Evolutionary conservation across 2,113 vertebrate species (phyloP).

Genomic region (Tangachromis dhanisi): DNA sequence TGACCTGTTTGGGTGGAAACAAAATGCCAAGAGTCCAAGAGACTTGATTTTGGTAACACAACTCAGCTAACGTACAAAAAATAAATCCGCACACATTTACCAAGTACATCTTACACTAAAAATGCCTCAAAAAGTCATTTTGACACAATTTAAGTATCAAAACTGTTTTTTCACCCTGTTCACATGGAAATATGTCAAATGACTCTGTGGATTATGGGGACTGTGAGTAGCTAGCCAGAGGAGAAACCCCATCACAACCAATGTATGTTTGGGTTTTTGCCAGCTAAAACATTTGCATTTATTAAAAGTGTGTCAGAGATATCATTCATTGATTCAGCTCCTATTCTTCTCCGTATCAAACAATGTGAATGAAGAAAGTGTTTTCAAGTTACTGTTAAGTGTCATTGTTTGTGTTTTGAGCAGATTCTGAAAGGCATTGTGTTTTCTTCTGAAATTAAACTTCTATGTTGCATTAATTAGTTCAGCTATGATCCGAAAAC

Average conservation of each 20-base stretch:
- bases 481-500: background rate
- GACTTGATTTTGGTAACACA: background rate
- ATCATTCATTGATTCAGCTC: background rate
- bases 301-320: background rate
- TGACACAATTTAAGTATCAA: background rate
- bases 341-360: background rate
- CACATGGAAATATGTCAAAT: background rate
- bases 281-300: background rate
- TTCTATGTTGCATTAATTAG: background rate
- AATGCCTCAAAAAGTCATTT: background rate
- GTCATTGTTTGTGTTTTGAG: background rate
- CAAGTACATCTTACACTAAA: background rate
- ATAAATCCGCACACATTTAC: background rate
- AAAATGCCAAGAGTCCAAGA: background rate
- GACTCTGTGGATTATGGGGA: background rate
- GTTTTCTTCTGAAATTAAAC: background rate
- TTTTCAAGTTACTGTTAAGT: background rate
- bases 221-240: background rate
- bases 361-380: background rate
- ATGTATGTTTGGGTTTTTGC: background rate
- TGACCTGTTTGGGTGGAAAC: background rate
- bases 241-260: background rate
- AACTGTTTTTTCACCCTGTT: background rate
- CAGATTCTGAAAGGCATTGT: background rate
- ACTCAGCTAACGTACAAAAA: background rate